Percentiles rank a stretch among this genome's conserved stretches.
These are phyloP conservation scores for Cetoscarus ocellatus DNA, from an alignment of 2,797 vertebrate genomes.

Conservation along the genomic window DNA sequence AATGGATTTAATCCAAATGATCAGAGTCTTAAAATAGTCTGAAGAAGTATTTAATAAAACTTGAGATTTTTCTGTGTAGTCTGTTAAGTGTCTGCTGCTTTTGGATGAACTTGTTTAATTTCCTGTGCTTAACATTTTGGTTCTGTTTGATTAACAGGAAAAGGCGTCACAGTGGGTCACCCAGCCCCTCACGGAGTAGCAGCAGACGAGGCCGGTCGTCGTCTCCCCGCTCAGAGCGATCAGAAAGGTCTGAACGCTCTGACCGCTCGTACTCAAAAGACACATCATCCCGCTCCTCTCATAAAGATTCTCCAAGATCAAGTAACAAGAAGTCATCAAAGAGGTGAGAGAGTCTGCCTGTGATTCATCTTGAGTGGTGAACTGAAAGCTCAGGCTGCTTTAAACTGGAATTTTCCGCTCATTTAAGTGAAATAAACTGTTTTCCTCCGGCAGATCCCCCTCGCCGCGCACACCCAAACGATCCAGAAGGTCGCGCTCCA, in stretches of 20 bases:
- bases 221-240: conserved; percentile 93
- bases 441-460: conserved; percentile 86
- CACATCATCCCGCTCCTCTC: conserved; percentile 88
- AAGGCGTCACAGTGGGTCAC: conserved; percentile 92
- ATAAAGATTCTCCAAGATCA: conserved; percentile 96
- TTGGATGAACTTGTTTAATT: conserved; percentile 14
- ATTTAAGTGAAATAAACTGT: neutral
- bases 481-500: conserved; percentile 93
- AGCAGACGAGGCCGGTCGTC: conserved; percentile 91
- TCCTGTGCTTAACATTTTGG: conserved; percentile 27
- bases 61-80: no score
- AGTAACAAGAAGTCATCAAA: conserved; percentile 94
- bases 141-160: conserved; percentile 85
- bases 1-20: no score
- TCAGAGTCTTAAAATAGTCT: no score
- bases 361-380: neutral
- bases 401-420: no score
- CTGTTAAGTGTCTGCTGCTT: no score
- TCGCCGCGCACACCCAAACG: conserved; percentile 97
- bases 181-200: conserved; percentile 92
- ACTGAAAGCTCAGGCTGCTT: no score
- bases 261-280: conserved; percentile 93
- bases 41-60: no score
- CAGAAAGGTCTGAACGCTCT: conserved; percentile 89
- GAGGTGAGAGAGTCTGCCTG: conserved; percentile 80